These are phyloP conservation scores for Setipinna tenuifilis DNA, from an alignment of 2,797 vertebrate genomes.

Conservation along the genomic window DNA sequence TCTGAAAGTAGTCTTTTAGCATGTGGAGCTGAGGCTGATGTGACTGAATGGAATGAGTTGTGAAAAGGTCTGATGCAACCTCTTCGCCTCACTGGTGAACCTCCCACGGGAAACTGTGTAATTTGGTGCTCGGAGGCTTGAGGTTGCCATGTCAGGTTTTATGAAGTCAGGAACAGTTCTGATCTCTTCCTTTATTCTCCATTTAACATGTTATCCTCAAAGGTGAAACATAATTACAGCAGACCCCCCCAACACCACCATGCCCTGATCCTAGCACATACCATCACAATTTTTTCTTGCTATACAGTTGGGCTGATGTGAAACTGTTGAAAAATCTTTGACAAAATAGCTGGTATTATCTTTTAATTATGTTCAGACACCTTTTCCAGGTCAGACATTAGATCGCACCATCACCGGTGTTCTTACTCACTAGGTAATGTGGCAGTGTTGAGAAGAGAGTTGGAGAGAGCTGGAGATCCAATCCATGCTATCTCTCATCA, in stretches of 20 bases:
- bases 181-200: neutral
- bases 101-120: neutral
- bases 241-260: neutral
- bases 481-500: neutral
- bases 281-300: neutral
- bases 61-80: constrained; percentile 6
- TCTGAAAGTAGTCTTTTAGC: neutral
- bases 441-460: neutral
- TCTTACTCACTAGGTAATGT: neutral
- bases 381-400: constrained; percentile 69
- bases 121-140: neutral
- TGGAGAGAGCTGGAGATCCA: neutral
- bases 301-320: constrained; percentile 44
- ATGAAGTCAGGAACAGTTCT: neutral
- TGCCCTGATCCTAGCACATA: neutral
- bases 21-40: neutral
- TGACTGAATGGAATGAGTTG: neutral
- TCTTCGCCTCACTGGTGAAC: neutral
- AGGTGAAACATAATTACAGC: constrained; percentile 16
- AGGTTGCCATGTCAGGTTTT: neutral
- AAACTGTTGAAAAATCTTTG: constrained; percentile 59
- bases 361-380: constrained; percentile 81
- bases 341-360: constrained; percentile 76
- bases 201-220: constrained; percentile 19
- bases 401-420: constrained; percentile 56